Evolutionary conservation across 1,140 invertebrate species (phyloP), one percentile per base, ranked within the genome.

Genomic region (Aphidius ervi): DNA sequence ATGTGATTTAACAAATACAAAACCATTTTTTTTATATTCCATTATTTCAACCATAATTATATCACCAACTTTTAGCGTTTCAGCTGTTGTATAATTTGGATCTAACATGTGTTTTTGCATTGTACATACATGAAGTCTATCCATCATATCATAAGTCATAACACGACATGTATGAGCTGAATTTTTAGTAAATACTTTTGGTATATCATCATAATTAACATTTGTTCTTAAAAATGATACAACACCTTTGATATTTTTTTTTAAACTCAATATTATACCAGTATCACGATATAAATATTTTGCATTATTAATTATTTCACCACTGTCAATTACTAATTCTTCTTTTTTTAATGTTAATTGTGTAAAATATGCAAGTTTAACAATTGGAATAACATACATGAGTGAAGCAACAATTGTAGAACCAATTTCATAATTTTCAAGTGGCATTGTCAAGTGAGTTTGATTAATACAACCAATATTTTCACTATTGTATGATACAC

Each of bases 361-460:
- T 8, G 78, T 83, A 54, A 88, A 79, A 65, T 85, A 85, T 3
- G 82, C 80, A n/a, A 85, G 81, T 71, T 90, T 90, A 8, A 87
- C 82, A 1, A 84, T 79, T 1, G 88, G 88, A 69, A 88, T 78
- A 16, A 84, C 77, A 65, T 89, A 91, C 2, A 91, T 68, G 2
- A 91, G 75, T 5, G 82, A 79, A 0, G 85, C 87, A 50, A 73
- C 72, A 16, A 86, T 58, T 43, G 77, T 70, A 50, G 71, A 66
- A 6, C 78, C 82, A 63, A 78, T 58, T 43, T 77, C 59, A 59
- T 80, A 82, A 9, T 67, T 72, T 3, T 67, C 66, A 43, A 79
- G 63, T 5, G 70, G 56, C 20, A 76, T 72, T 5, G 70, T 54
- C n/a, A 85, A 72, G 62, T 85, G 81, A 31, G 78, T 65, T 64